phyloP scores from a whole-genome alignment of 2,888 invertebrate genomes.

The Oeneis ivallda region DNA sequence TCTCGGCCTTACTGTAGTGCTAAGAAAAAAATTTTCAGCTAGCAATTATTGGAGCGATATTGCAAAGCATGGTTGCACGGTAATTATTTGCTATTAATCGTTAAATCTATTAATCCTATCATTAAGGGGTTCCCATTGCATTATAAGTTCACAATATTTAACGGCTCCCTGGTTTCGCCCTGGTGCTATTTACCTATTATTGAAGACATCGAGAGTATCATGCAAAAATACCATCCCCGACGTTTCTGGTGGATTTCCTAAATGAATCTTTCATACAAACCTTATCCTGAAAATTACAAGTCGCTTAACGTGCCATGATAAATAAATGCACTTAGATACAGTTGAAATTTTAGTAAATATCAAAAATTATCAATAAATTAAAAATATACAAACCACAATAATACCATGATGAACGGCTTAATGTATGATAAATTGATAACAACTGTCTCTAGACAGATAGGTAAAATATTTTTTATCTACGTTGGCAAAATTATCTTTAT shows the following conservation, averaged over 20 bases:
- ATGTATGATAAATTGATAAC: conserved; percentile 10
- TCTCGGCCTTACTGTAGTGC: conserved; percentile 89
- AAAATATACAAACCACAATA: conserved; percentile 1
- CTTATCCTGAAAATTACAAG: too few species aligned
- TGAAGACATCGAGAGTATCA: too few species aligned
- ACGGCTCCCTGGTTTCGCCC: too few species aligned
- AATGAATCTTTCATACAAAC: too few species aligned
- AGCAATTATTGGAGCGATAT: conserved; percentile 97
- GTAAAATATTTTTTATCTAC: conserved; percentile 3
- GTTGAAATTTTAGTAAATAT: neutral
- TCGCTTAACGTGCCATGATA: neutral
- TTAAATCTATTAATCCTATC: neutral
- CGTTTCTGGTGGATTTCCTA: too few species aligned
- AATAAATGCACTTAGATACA: neutral
- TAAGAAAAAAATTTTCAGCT: conserved; percentile 96
- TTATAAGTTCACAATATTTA: too few species aligned
- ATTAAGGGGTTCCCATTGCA: too few species aligned
- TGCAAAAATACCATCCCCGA: too few species aligned
- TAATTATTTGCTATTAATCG: conserved; percentile 59
- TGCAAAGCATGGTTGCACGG: conserved; percentile 93
- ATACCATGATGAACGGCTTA: conserved; percentile 11
- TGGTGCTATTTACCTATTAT: too few species aligned
- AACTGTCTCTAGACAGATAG: neutral
- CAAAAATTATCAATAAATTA: conserved; percentile 4
- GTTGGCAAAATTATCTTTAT: neutral